These are phyloP conservation scores for Serripes groenlandicus DNA, from an alignment of 2,888 invertebrate genomes.

Conservation along the genomic window DNA sequence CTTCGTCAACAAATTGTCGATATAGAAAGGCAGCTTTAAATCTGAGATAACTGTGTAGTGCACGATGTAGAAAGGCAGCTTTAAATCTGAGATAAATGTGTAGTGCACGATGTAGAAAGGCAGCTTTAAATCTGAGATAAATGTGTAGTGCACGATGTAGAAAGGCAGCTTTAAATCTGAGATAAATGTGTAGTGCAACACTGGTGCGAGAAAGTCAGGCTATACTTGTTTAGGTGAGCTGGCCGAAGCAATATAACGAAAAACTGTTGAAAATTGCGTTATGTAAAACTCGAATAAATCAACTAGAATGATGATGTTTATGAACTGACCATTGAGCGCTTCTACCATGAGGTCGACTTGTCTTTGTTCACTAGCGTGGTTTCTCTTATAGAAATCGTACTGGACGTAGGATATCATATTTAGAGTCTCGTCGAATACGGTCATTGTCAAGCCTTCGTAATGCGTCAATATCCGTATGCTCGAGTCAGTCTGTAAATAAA, in stretches of 20 bases:
- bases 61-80: no score
- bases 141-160: no score
- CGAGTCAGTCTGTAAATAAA: background rate
- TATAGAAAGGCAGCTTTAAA: no score
- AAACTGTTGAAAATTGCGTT: background rate
- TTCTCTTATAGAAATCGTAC: conserved; percentile 5
- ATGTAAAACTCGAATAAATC: background rate
- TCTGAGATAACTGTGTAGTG: no score
- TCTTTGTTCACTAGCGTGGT: background rate
- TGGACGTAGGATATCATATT: background rate
- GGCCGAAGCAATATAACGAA: no score
- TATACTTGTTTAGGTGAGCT: no score
- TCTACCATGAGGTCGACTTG: conserved; percentile 14
- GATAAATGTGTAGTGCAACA: no score
- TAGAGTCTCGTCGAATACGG: background rate
- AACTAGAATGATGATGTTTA: background rate
- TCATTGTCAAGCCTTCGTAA: background rate
- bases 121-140: no score
- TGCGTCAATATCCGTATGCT: background rate
- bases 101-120: no score
- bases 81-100: no score
- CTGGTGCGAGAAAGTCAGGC: background rate
- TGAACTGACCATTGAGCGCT: conserved; percentile 9
- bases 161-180: no score
- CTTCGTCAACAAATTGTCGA: no score